Base-by-base conservation (phyloP, 30 jellyfish, hydroid and myxozoan species). In the Rhopilema esculentum region DNA sequence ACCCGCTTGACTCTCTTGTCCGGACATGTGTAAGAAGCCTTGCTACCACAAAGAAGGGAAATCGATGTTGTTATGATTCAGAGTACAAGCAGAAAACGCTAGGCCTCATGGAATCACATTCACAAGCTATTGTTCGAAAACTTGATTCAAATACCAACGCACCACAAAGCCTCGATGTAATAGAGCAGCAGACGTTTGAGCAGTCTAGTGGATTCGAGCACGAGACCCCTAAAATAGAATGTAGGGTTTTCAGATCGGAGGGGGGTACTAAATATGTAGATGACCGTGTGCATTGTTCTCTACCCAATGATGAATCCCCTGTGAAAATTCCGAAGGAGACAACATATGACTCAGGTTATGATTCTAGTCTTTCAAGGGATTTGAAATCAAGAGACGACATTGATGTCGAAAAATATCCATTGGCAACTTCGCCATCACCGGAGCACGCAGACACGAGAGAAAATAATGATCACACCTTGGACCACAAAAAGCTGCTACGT, bases 41-140 rank as follows among this genome's bases (percentile, higher is more conserved):
- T 16, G 72, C 88, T n/a, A 40, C 76, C 26, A 76, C 87, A 40
- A 66, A 75, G 73, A 85, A 74, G 63, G 94, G 94, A 26, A 78
- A 71, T 33, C 86, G 83, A 16, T 85, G 94, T 49, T 85, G 94
- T 69, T 85, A 85, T 75, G 81, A 85, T 21, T 22, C 88, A 24
- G 83, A 71, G 27, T 25, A 73, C 84, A 62, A 69, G 33, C 16
- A 27, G 77, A 75, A 62, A 33, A 18, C 28, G 16, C 22, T 80
- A 21, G 72, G 61, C 21, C 53, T 15, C n/a, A 23, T 27, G 4
- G 66, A 7, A 2, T 9, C 4, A 18, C n/a, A n/a, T n/a, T n/a
- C n/a, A n/a, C 8, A 31, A 17, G 18, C 23, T 16, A 27, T 33
- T 23, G 0, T 19, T 49, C 21, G 0, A 20, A 25, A 22, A 25